These are phyloP conservation scores for Lepidurus packardi DNA, from an alignment of 1,140 invertebrate species.

Conservation along the genomic window DNA sequence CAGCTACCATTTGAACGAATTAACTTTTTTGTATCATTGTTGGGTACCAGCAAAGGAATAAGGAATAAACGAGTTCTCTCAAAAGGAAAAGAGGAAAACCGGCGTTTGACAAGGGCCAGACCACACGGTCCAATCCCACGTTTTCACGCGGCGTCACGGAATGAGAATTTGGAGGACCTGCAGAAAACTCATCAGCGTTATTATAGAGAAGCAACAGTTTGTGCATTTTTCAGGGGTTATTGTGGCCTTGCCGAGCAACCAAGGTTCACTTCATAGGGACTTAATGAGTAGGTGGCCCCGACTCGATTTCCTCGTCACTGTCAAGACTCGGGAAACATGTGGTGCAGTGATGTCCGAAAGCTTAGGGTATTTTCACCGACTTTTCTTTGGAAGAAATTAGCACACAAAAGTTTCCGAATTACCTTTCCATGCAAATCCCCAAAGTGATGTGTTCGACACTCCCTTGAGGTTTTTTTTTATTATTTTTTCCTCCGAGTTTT, in stretches of 20 bases:
- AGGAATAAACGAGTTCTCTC: conserved; percentile 9
- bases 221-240: conserved; percentile 10
- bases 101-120: conserved; percentile 8
- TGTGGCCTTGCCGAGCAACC: background rate
- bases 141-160: conserved; percentile 20
- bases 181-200: conserved; percentile 19
- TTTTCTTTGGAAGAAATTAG: background rate
- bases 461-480: too few species aligned
- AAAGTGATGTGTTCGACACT: too few species aligned
- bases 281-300: background rate
- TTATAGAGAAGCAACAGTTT: conserved; percentile 12
- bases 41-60: background rate
- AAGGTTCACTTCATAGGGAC: background rate
- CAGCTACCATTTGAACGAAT: background rate
- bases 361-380: background rate
- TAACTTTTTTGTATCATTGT: background rate
- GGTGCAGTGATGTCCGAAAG: background rate
- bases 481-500: too few species aligned
- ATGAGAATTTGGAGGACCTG: conserved; percentile 11
- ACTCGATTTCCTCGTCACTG: conserved; percentile 21
- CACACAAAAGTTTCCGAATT: background rate
- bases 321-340: background rate
- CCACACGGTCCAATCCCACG: conserved; percentile 12
- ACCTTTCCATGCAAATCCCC: too few species aligned
- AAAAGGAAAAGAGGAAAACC: background rate